Conservation (phyloP, 2,888 invertebrate species). For the Aphelenchoides bicaudatus region DNA sequence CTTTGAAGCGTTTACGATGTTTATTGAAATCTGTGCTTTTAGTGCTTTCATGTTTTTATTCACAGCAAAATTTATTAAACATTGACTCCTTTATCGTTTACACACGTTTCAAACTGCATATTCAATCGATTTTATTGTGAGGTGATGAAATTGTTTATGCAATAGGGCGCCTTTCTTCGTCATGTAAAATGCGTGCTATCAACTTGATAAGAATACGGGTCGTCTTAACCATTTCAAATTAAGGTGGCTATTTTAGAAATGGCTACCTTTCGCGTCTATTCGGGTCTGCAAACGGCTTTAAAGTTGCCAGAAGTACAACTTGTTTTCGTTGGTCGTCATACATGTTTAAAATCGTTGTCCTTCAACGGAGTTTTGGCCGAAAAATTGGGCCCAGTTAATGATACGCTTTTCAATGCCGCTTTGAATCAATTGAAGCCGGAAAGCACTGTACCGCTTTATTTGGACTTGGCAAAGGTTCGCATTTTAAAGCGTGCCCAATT, state of each 20-base stretch:
- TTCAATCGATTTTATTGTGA: too few relatives aligned
- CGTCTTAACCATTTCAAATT: not conserved
- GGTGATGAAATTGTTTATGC: too few relatives aligned
- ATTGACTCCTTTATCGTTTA: too few relatives aligned
- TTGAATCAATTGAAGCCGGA: constrained; percentile 26
- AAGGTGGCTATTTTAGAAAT: constrained; percentile 21
- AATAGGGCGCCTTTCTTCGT: too few relatives aligned
- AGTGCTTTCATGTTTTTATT: too few relatives aligned
- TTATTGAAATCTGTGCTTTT: too few relatives aligned
- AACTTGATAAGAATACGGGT: too few relatives aligned
- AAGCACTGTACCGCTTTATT: constrained; percentile 41
- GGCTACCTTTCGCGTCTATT: constrained; percentile 21
- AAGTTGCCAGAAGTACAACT: constrained; percentile 28
- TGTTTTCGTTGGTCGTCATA: constrained; percentile 33
- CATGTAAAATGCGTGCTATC: too few relatives aligned
- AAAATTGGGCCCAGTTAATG: constrained; percentile 34
- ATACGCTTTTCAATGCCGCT: constrained; percentile 34
- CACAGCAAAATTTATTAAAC: too few relatives aligned
- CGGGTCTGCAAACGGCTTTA: constrained; percentile 23
- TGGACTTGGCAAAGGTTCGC: constrained; percentile 44
- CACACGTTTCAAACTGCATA: too few relatives aligned
- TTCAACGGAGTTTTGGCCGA: constrained; percentile 19
- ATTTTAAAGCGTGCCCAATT: constrained; percentile 4
- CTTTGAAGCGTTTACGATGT: too few relatives aligned
- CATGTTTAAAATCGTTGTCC: constrained; percentile 28